These are phyloP conservation scores for Coronaproctus castanopsis DNA, from an alignment of 2,888 invertebrate genomes.

Conservation along the genomic window DNA sequence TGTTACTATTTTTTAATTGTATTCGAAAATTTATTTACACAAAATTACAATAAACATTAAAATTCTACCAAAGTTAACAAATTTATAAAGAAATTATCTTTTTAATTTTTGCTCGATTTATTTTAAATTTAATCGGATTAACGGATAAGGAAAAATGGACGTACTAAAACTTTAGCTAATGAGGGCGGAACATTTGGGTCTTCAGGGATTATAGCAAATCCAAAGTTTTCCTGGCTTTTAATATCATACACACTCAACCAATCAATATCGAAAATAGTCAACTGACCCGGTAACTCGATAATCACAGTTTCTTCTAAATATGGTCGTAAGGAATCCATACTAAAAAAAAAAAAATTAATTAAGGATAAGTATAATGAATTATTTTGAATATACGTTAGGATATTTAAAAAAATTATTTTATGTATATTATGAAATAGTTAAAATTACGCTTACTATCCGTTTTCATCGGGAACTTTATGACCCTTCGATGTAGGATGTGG, in stretches of 20 bases:
- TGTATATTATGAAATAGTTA: no score
- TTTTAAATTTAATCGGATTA: no score
- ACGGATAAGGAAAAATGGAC: no score
- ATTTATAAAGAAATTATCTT: no score
- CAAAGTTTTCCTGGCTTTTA: constrained; percentile 42
- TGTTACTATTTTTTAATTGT: no score
- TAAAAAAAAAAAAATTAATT: constrained; percentile 24
- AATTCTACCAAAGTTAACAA: no score
- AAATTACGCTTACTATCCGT: constrained; percentile 72
- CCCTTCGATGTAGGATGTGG: constrained; percentile 70
- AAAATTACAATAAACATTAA: no score
- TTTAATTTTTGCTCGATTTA: no score
- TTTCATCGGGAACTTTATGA: constrained; percentile 64
- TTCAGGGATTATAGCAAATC: constrained; percentile 56
- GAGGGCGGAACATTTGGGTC: constrained; percentile 71
- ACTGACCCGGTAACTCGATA: constrained; percentile 57
- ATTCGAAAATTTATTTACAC: no score
- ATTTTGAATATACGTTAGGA: no score
- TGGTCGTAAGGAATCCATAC: constrained; percentile 53
- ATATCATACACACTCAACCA: constrained; percentile 68
- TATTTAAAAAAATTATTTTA: no score
- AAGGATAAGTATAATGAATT: no score
- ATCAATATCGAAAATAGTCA: constrained; percentile 57
- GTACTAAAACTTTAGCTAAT: constrained; percentile 35
- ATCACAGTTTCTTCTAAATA: constrained; percentile 53